Evolutionary conservation across 2,888 invertebrate genomes (phyloP).

Genomic region (Calameuta pallipes): DNA sequence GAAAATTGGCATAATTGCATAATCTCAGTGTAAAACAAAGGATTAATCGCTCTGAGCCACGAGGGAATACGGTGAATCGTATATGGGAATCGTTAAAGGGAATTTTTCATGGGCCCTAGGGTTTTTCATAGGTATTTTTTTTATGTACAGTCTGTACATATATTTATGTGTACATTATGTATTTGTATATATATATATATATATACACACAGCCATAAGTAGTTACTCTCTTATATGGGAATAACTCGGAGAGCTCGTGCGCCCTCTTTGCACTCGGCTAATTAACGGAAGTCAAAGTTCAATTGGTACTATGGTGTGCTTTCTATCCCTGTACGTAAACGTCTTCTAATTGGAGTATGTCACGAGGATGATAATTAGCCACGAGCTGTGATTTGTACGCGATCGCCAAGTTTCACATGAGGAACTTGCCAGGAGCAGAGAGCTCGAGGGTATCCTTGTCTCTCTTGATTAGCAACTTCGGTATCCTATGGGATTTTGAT

Average conservation of each 20-base stretch:
- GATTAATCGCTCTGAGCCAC: neutral
- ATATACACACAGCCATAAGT: neutral
- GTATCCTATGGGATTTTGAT: neutral
- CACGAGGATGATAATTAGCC: neutral
- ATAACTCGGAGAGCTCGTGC: neutral
- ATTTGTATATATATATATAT: neutral
- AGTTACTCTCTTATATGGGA: neutral
- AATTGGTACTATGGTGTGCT: constrained; percentile 1
- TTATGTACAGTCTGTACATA: neutral
- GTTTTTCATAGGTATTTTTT: neutral
- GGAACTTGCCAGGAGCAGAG: neutral
- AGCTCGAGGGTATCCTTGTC: neutral
- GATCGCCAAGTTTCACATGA: neutral
- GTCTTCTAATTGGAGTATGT: constrained; percentile 3
- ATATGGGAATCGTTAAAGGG: neutral
- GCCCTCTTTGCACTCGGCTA: neutral
- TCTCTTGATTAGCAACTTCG: neutral
- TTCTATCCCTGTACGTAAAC: neutral
- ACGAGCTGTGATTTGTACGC: neutral
- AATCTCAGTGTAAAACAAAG: neutral
- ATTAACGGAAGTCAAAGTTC: constrained; percentile 5
- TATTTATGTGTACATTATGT: neutral
- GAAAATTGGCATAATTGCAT: neutral
- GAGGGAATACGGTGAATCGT: neutral
- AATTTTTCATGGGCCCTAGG: neutral